Conservation (phyloP, 2,888 invertebrate species). For the Margaritifera margaritifera region DNA sequence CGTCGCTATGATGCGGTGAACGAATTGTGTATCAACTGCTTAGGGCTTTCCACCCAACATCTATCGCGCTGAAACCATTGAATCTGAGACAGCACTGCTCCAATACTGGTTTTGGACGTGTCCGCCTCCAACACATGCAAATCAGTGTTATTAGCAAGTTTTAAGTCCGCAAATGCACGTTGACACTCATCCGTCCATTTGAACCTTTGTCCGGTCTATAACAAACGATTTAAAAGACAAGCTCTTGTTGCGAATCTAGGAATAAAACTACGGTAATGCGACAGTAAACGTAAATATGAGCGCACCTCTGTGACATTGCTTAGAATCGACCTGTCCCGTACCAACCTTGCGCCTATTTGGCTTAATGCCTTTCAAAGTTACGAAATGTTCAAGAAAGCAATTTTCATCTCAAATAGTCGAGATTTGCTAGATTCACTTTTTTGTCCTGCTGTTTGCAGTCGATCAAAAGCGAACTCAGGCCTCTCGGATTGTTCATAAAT, state of each 20-base stretch:
- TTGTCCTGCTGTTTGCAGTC: conserved; percentile 11
- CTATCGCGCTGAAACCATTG: conserved; percentile 12
- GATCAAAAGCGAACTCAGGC: conserved; percentile 23
- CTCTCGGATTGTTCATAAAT: conserved; percentile 16
- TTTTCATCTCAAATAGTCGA: conserved; percentile 1
- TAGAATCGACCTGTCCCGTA: conserved; percentile 14
- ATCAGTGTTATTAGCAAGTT: conserved; percentile 9
- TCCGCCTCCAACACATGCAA: conserved; percentile 25
- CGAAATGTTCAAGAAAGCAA: conserved; percentile 18
- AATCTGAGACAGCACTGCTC: conserved; percentile 23
- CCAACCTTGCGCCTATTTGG: conserved; percentile 13
- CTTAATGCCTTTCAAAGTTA: conserved; percentile 17
- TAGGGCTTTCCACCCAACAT: conserved; percentile 16
- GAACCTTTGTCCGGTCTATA: conserved; percentile 13
- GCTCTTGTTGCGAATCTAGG: conserved; percentile 13
- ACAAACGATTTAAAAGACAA: conserved; percentile 14
- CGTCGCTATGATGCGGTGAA: conserved; percentile 12
- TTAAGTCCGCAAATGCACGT: conserved; percentile 24
- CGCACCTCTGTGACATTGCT: conserved; percentile 10
- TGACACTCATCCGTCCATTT: conserved; percentile 27
- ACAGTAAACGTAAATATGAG: conserved; percentile 14
- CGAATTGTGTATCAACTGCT: conserved; percentile 24
- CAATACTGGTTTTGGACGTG: conserved; percentile 17
- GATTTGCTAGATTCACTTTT: conserved; percentile 19
- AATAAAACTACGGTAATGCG: conserved; percentile 27